Percentiles rank a stretch among this genome's conserved stretches.
Evolutionary conservation across 2,888 invertebrate genomes (phyloP).

Genomic region (Baccha elongata): DNA sequence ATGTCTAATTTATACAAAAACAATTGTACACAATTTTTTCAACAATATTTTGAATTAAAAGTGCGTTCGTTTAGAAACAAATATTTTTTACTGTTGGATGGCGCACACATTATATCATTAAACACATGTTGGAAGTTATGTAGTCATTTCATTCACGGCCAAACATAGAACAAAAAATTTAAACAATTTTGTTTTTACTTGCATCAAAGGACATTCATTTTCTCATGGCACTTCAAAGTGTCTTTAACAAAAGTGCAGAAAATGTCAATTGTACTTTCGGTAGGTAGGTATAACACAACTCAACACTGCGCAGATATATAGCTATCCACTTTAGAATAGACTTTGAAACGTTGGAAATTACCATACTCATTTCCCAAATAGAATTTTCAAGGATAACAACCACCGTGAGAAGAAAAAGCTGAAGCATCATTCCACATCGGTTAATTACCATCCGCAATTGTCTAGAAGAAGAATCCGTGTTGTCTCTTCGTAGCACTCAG

Average conservation of each 20-base stretch:
- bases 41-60: too few species aligned
- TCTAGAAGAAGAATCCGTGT: constrained; percentile 66
- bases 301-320: constrained; percentile 23
- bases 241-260: constrained; percentile 53
- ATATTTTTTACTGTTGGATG: too few species aligned
- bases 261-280: constrained; percentile 70
- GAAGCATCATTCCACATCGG: constrained; percentile 69
- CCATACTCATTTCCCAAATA: constrained; percentile 71
- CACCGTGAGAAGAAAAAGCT: constrained; percentile 57
- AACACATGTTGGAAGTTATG: too few species aligned
- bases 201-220: constrained; percentile 54
- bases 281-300: neutral
- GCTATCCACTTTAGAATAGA: constrained; percentile 47
- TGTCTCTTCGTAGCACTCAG: constrained; percentile 44
- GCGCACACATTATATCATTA: too few species aligned
- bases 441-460: constrained; percentile 73
- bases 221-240: constrained; percentile 17
- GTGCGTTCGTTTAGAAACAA: too few species aligned
- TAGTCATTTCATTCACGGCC: constrained; percentile 33
- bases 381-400: constrained; percentile 70
- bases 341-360: constrained; percentile 63
- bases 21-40: too few species aligned
- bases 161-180: constrained; percentile 17
- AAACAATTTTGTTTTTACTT: constrained; percentile 20
- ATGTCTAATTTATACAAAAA: too few species aligned